Percentiles rank a stretch among this genome's conserved stretches.
phyloP scores from a whole-genome alignment of 2,797 vertebrate genomes.

The Psittacula echo region DNA sequence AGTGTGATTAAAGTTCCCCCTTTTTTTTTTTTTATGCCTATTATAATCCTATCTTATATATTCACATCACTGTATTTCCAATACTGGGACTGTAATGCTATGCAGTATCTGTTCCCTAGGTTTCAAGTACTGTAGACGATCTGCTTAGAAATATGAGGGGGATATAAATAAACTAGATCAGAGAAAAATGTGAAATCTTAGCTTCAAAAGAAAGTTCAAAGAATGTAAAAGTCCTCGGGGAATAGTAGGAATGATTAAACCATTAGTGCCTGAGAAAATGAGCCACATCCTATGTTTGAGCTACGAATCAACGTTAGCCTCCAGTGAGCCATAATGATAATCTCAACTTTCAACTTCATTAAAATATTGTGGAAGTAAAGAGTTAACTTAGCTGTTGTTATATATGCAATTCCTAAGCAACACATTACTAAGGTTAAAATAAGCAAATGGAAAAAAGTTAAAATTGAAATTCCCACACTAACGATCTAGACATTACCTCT shows the following conservation, averaged over 20 bases:
- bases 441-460: neutral
- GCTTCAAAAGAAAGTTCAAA: constrained; percentile 58
- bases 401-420: neutral
- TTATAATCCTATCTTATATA: neutral
- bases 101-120: neutral
- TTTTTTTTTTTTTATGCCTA: neutral
- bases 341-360: neutral
- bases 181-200: neutral
- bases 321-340: neutral
- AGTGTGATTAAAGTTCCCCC: neutral
- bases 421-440: neutral
- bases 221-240: neutral
- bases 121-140: constrained; percentile 9
- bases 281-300: neutral
- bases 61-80: neutral
- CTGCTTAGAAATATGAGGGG: neutral
- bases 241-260: constrained; percentile 40
- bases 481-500: neutral
- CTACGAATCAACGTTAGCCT: neutral
- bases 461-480: neutral
- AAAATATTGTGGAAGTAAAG: neutral
- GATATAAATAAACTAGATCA: constrained; percentile 55
- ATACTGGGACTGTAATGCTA: neutral
- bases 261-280: neutral
- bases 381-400: neutral